phyloP scores from a whole-genome alignment of 2,113 vertebrate species.

The Ictalurus punctatus region DNA sequence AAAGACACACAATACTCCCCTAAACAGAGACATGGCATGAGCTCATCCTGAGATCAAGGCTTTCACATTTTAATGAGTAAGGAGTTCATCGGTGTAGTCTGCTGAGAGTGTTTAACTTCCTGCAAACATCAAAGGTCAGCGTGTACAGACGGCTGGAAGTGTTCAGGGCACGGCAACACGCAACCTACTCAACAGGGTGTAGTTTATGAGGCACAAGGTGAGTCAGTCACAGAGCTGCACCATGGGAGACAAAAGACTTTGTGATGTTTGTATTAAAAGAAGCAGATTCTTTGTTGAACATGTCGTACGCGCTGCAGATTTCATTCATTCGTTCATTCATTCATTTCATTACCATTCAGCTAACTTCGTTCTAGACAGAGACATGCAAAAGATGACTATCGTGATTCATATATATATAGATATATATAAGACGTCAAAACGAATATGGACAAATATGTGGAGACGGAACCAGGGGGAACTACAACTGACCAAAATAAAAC shows the following conservation, averaged over 20 bases:
- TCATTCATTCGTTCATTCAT: background rate
- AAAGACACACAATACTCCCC: background rate
- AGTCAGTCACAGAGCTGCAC: background rate
- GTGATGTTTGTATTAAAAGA: background rate
- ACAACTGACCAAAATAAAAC: background rate
- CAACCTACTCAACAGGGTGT: background rate
- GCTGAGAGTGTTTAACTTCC: background rate
- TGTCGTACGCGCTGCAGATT: background rate
- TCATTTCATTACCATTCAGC: background rate
- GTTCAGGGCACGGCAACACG: background rate
- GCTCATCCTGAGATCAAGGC: slow-evolving; percentile 12
- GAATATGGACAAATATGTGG: background rate
- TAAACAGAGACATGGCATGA: background rate
- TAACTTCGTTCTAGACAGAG: background rate
- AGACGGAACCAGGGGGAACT: background rate
- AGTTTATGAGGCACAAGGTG: background rate
- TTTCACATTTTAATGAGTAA: slow-evolving; percentile 10
- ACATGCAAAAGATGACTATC: background rate
- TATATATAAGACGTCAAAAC: background rate
- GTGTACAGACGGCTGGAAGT: background rate
- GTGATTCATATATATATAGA: background rate
- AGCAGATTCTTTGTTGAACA: background rate
- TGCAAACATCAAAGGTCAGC: background rate
- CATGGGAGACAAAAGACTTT: background rate
- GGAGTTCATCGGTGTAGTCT: background rate